Evolutionary conservation across 2,113 vertebrate genomes (phyloP).

Genomic region (Oceanites oceanicus): DNA sequence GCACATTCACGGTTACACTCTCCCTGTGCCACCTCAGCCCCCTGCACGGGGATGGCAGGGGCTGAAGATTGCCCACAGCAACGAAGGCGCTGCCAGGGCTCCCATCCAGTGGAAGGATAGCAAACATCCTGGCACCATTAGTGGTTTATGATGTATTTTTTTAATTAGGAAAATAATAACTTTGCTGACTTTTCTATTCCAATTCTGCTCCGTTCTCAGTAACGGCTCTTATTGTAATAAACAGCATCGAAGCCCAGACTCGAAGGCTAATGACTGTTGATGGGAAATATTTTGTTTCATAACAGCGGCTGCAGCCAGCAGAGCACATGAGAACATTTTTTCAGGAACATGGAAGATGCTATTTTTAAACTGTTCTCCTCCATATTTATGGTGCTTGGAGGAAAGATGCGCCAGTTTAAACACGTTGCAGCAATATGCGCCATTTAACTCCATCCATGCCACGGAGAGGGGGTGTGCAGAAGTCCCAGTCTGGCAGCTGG

Average conservation of each 20-base stretch:
- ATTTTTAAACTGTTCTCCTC: conserved; percentile 51
- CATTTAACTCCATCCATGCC: not conserved
- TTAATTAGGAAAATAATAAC: not conserved
- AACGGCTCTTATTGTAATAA: not conserved
- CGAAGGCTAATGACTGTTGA: not conserved
- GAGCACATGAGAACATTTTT: conserved; percentile 41
- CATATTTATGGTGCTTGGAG: not conserved
- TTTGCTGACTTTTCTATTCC: not conserved
- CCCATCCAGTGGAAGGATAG: not conserved
- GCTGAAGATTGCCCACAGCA: not conserved
- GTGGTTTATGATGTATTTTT: not conserved
- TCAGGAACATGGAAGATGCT: not conserved
- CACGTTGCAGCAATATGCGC: not conserved
- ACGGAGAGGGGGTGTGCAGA: not conserved
- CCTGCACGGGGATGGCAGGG: not conserved
- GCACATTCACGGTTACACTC: not conserved
- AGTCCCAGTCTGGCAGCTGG: not conserved
- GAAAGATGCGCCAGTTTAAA: not conserved
- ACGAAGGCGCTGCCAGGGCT: not conserved
- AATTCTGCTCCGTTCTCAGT: not conserved
- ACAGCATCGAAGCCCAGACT: not conserved
- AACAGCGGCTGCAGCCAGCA: conserved; percentile 17
- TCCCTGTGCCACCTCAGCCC: not conserved
- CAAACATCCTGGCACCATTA: not conserved
- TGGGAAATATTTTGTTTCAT: conserved; percentile 55